Evolutionary conservation across 2,113 vertebrate genomes (phyloP).

Genomic region (Rostratula benghalensis): DNA sequence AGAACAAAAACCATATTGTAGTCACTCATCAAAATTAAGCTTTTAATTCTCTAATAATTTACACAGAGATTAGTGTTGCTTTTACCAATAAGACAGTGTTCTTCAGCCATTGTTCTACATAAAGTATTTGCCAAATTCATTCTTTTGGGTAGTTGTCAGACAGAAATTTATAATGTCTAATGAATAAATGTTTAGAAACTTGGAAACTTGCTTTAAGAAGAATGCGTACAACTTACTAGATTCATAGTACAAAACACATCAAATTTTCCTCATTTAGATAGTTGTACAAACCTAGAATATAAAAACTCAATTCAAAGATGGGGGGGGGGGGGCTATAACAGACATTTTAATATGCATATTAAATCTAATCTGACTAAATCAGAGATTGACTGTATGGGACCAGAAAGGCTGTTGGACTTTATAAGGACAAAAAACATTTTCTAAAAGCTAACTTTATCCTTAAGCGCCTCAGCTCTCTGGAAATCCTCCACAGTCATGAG

Average conservation of each 20-base stretch:
- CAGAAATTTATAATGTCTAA: not conserved
- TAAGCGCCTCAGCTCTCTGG: not conserved
- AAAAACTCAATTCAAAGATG: not conserved
- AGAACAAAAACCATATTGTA: not conserved
- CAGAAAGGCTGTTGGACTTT: not conserved
- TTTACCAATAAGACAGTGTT: not conserved
- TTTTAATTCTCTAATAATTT: not conserved
- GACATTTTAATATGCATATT: not conserved
- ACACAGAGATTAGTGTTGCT: not conserved
- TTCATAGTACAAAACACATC: not conserved
- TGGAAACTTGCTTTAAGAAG: not conserved
- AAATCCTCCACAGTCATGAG: not conserved
- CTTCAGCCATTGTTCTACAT: not conserved
- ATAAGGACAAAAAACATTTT: not conserved
- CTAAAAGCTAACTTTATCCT: not conserved
- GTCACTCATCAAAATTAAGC: not conserved
- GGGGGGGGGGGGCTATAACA: not conserved
- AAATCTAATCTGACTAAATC: too few relatives aligned
- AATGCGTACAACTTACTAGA: not conserved
- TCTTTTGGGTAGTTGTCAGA: not conserved
- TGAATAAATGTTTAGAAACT: not conserved
- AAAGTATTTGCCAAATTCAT: not conserved
- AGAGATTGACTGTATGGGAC: not conserved
- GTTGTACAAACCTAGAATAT: not conserved
- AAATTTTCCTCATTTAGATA: not conserved